Base-by-base conservation (phyloP, 2,113 vertebrate species). In the Nothobranchius kuhntae region DNA sequence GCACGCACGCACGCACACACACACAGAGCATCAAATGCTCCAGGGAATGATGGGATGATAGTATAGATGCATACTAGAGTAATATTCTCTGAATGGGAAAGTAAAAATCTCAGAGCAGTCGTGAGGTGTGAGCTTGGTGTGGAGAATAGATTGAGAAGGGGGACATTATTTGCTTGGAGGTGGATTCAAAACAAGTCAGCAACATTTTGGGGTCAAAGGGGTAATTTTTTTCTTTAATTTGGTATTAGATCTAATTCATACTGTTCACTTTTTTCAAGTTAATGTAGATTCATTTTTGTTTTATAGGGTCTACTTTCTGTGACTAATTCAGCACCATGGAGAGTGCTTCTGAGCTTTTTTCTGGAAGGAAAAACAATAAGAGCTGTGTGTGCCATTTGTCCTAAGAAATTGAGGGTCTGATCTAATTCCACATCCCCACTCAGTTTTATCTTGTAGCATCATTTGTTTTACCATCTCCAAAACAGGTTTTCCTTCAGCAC, bases 31-130 rank as follows among this genome's bases (percentile, higher is more conserved):
- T 45, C 81, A 63, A 59, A 79, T 24, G 61, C 87, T 80, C 53
- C 24, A 82, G 86, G 87, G 85, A 73, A 80, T 77, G 84, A 82
- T 86, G 65, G 80, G 71, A 79, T 81, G 83, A 82, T 79, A 72
- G 83, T 91, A 82, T 87, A 89, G 87, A 89, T 91, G 89, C 83
- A 65, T 81, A 83, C 72, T 86, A 73, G 82, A 89, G 80, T 83
- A 84, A 85, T 89, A 81, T 86, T 88, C 83, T 88, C 86, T 78
- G 78, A 87, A 91, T 86, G 85, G 86, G 86, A 86, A 87, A 85
- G 87, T 87, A 85, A 88, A 87, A 77, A 83, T 53, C 69, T 86
- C 89, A 86, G 79, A 75, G 76, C 73, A 83, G 76, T 79, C 68
- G 14, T 78, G 81, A 77, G 65, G 79, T 80, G 75, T 80, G 76